Conservation (phyloP, 1,140 invertebrate species). For the Sycophila sp. region DNA sequence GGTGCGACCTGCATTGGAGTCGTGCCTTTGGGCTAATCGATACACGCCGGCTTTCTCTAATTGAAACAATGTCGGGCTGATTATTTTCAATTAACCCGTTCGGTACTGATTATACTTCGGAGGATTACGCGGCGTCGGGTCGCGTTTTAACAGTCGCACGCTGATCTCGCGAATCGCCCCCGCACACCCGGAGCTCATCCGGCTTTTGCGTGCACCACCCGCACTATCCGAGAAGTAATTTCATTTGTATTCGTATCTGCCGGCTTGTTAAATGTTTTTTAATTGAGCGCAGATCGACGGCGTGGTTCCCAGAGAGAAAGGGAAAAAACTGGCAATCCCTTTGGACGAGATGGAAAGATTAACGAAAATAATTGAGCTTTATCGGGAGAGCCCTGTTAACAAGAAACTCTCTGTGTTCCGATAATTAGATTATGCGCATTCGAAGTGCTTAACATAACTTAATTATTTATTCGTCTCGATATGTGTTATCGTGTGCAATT, state of each 20-base stretch:
- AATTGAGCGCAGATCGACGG: background rate
- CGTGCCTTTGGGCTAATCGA: no score
- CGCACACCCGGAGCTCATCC: background rate
- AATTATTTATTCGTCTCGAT: no score
- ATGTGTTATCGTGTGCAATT: no score
- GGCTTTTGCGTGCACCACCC: background rate
- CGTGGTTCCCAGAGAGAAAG: background rate
- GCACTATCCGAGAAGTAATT: background rate
- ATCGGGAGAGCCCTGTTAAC: background rate
- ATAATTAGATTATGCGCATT: no score
- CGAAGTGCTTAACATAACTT: no score
- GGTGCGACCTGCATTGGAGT: no score
- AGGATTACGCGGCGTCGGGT: background rate
- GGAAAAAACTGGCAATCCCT: no score
- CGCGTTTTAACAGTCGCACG: background rate
- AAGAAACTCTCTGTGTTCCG: background rate
- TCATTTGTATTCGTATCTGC: background rate
- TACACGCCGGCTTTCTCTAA: constrained; percentile 3
- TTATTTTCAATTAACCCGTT: constrained; percentile 29
- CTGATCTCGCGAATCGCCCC: background rate
- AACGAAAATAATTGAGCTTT: background rate
- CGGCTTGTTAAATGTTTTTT: constrained; percentile 4
- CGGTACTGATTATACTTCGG: constrained; percentile 12
- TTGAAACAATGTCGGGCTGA: constrained; percentile 14
- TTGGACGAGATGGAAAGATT: background rate